phyloP scores from a whole-genome alignment of 1,140 invertebrate genomes.

The Trichoplusia ni region DNA sequence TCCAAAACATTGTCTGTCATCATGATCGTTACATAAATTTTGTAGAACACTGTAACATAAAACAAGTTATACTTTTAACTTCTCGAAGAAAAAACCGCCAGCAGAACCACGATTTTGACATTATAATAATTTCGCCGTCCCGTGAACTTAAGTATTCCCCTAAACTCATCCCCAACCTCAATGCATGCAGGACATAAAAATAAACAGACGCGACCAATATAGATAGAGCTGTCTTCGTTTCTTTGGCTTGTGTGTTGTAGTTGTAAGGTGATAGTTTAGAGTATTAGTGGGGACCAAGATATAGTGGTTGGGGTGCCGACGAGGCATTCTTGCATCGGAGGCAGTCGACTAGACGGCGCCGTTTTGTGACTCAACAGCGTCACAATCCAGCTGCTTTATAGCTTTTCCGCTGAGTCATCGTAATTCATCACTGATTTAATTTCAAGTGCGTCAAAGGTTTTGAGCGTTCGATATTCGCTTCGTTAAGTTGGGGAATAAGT shows the following conservation, averaged over 20 bases:
- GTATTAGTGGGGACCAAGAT: conserved; percentile 20
- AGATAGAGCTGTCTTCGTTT: conserved; percentile 6
- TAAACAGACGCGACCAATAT: conserved; percentile 25
- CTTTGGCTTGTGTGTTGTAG: not conserved
- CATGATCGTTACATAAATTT: not conserved
- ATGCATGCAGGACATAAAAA: conserved; percentile 33
- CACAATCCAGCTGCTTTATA: conserved; percentile 39
- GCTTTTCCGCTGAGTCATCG: conserved; percentile 36
- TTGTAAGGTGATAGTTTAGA: conserved; percentile 8
- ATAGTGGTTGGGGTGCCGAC: conserved; percentile 13
- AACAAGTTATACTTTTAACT: conserved; percentile 22
- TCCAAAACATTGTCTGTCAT: too few relatives aligned
- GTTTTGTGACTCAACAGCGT: conserved; percentile 28
- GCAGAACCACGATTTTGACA: not conserved
- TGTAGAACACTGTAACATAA: not conserved
- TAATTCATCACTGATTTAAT: conserved; percentile 32
- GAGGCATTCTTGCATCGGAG: conserved; percentile 38
- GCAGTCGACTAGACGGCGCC: conserved; percentile 46
- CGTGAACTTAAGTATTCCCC: conserved; percentile 25
- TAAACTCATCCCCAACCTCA: conserved; percentile 26
- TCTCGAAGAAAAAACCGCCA: not conserved
- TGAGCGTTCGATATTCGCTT: not conserved
- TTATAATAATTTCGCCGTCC: conserved; percentile 12
- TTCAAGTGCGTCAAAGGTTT: conserved; percentile 12
- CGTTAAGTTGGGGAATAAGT: conserved; percentile 2